phyloP scores from a whole-genome alignment of 2,888 invertebrate genomes.

The Drosophila neonasuta region DNA sequence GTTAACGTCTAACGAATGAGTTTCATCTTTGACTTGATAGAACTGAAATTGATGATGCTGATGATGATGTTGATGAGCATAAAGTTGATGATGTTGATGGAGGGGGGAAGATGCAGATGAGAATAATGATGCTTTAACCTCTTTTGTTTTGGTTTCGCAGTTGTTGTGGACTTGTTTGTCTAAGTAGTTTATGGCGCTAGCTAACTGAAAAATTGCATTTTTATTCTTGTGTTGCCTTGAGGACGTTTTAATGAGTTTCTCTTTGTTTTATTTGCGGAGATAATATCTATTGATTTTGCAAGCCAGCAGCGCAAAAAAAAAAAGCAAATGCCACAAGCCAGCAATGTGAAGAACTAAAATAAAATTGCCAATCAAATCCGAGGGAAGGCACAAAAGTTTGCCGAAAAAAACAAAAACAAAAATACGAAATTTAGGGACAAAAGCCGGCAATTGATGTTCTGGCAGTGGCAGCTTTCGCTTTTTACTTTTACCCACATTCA shows the following conservation, averaged over 20 bases:
- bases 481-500: neutral
- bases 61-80: neutral
- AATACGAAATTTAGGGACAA: neutral
- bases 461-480: constrained; percentile 20
- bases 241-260: constrained; percentile 15
- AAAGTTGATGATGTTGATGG: constrained; percentile 1
- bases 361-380: constrained; percentile 51
- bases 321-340: constrained; percentile 3
- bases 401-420: neutral
- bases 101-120: no score
- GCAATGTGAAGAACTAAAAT: constrained; percentile 18
- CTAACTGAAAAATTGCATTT: constrained; percentile 17
- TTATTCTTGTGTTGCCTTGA: constrained; percentile 10
- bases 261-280: constrained; percentile 2
- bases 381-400: constrained; percentile 4
- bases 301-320: neutral
- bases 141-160: neutral
- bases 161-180: constrained; percentile 10
- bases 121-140: neutral
- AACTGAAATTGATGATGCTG: constrained; percentile 11
- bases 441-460: constrained; percentile 16
- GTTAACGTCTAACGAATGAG: neutral
- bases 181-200: constrained; percentile 9
- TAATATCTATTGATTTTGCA: constrained; percentile 21
- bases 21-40: constrained; percentile 15